Conservation (phyloP, 2,113 vertebrate species). For the Spilogale gracilis region DNA sequence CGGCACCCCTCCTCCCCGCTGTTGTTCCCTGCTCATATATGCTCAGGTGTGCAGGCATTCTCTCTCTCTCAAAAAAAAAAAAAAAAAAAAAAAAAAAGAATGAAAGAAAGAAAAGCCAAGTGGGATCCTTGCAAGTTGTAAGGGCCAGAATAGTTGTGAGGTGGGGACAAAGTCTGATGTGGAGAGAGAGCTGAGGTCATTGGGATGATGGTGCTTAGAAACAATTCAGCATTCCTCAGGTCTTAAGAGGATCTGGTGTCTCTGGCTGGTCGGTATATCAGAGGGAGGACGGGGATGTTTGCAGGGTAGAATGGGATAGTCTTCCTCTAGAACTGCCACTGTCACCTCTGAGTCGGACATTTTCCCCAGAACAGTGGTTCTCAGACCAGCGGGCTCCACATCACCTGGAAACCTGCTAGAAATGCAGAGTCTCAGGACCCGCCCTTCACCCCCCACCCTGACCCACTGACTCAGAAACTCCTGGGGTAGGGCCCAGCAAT, state of each 20-base stretch:
- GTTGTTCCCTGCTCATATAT: background rate
- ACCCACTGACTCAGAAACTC: background rate
- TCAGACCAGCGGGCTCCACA: background rate
- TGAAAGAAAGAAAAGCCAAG: background rate
- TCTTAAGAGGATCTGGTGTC: background rate
- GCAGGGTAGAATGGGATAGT: background rate
- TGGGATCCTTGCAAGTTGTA: background rate
- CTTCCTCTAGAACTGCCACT: background rate
- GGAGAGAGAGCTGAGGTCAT: background rate
- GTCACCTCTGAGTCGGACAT: background rate
- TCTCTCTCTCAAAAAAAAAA: background rate
- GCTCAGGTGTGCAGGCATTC: background rate
- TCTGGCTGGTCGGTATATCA: background rate
- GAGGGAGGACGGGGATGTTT: background rate
- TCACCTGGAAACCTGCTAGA: background rate
- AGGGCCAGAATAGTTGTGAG: background rate
- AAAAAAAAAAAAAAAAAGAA: no score
- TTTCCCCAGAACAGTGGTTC: background rate
- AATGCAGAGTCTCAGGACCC: background rate
- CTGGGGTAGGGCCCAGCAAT: background rate
- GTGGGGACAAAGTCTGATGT: background rate
- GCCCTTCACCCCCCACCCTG: accelerated
- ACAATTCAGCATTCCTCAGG: background rate
- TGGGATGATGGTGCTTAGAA: background rate
- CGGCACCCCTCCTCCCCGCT: no score